Percentiles rank a stretch among this genome's conserved stretches.
These are phyloP conservation scores for Euzophera pinguis DNA, from an alignment of 2,888 invertebrate genomes.

Conservation along the genomic window DNA sequence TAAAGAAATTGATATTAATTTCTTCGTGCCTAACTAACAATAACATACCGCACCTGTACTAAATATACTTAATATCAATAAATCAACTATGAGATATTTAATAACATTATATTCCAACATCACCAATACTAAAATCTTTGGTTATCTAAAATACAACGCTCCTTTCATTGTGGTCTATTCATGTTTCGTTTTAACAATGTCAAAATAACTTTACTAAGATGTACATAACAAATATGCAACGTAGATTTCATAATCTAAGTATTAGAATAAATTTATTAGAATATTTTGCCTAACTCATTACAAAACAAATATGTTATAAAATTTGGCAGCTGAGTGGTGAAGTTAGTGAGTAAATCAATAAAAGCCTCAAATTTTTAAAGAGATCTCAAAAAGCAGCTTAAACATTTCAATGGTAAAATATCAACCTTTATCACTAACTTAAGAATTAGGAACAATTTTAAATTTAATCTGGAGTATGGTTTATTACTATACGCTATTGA, in stretches of 20 bases:
- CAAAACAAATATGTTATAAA: background rate
- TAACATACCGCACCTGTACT: conserved; percentile 7
- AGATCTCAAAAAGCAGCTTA: conserved; percentile 9
- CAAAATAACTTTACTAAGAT: too few species aligned
- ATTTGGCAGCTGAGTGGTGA: conserved; percentile 21
- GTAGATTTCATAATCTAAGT: background rate
- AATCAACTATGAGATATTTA: conserved; percentile 3
- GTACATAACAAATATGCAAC: background rate
- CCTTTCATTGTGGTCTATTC: background rate
- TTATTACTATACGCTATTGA: too few species aligned
- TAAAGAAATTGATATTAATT: background rate
- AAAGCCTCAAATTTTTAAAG: conserved; percentile 15
- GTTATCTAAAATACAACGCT: conserved; percentile 43
- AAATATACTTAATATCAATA: conserved; percentile 5
- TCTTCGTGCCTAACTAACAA: background rate
- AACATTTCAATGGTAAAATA: too few species aligned
- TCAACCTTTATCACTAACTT: too few species aligned
- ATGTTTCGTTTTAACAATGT: background rate
- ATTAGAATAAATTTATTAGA: background rate
- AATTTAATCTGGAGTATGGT: too few species aligned
- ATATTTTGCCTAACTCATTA: background rate
- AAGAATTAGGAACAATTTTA: too few species aligned
- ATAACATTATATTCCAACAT: conserved; percentile 20
- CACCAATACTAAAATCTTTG: conserved; percentile 54
- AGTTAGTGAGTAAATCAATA: conserved; percentile 3